These are phyloP conservation scores for Acropora yongei DNA, from an alignment of 64 coral and sea anemone species.

Conservation along the genomic window DNA sequence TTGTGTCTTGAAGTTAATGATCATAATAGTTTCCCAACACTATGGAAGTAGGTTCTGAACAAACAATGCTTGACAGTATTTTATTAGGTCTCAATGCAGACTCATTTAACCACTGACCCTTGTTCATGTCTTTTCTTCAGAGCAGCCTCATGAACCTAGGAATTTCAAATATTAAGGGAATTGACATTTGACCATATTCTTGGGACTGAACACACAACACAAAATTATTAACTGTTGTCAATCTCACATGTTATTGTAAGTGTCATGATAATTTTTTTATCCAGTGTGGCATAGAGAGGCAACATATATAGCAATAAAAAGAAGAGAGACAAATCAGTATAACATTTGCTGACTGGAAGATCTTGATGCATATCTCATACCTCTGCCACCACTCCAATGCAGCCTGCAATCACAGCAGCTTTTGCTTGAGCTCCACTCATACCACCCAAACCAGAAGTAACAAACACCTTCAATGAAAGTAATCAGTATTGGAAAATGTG, in stretches of 20 bases:
- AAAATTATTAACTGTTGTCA: no score
- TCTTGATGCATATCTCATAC: constrained; percentile 2
- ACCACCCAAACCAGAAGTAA: constrained; percentile 93
- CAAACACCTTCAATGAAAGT: constrained; percentile 56
- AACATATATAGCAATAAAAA: no score
- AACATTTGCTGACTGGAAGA: no score
- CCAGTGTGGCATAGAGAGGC: no score
- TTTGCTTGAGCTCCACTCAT: constrained; percentile 99
- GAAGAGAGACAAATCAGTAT: no score
- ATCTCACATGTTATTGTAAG: no score
- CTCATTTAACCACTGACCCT: constrained; percentile 61
- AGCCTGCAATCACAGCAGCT: constrained; percentile 90
- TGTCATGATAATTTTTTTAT: no score
- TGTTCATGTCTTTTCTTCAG: constrained; percentile 87
- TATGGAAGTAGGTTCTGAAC: no score
- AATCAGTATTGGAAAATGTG: background rate
- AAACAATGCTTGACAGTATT: background rate
- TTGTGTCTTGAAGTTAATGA: no score
- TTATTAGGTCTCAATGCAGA: no score
- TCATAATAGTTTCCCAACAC: no score
- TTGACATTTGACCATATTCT: background rate
- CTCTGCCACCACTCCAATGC: constrained; percentile 94
- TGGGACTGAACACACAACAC: background rate
- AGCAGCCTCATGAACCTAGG: constrained; percentile 86
- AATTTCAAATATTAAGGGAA: no score